These are phyloP conservation scores for Rotaria magnacalcarata DNA, from an alignment of 2,888 invertebrate genomes.

Conservation along the genomic window DNA sequence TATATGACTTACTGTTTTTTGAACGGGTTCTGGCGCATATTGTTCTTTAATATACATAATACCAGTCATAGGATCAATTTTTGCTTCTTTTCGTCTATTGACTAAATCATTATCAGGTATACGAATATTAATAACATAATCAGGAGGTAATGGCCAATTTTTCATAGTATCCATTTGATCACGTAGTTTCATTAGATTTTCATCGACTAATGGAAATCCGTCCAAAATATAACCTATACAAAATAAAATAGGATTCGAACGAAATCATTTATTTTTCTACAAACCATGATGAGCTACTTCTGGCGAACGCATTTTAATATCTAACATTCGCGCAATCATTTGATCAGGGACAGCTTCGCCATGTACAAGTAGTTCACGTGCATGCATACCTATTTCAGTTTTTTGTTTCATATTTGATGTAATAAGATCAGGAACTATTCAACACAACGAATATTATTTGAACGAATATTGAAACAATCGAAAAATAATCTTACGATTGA, in stretches of 20 bases:
- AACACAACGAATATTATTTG: neutral
- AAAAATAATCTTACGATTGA: slow-evolving; percentile 53
- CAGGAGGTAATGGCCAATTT: slow-evolving; percentile 58
- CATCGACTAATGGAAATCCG: slow-evolving; percentile 56
- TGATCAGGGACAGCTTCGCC: slow-evolving; percentile 58
- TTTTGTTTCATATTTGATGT: slow-evolving; percentile 54
- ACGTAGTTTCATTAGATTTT: slow-evolving; percentile 53
- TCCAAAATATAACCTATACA: slow-evolving; percentile 57
- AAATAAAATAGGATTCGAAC: neutral
- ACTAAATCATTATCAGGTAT: slow-evolving; percentile 57
- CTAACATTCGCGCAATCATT: slow-evolving; percentile 55
- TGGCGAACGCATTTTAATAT: slow-evolving; percentile 57
- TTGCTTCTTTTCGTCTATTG: slow-evolving; percentile 53
- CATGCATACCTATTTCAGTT: slow-evolving; percentile 55
- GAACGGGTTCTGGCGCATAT: slow-evolving; percentile 53
- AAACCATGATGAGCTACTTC: slow-evolving; percentile 59
- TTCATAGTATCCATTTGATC: slow-evolving; percentile 58
- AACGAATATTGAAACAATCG: neutral
- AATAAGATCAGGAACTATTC: slow-evolving; percentile 55
- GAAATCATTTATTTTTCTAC: neutral
- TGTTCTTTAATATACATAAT: slow-evolving; percentile 55
- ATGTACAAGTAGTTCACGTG: slow-evolving; percentile 53
- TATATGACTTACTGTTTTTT: slow-evolving; percentile 49
- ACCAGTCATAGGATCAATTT: slow-evolving; percentile 55
- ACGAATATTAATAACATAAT: slow-evolving; percentile 58